Evolutionary conservation across 2,797 vertebrate genomes (phyloP).

Genomic region (Anisognathus igniventris): DNA sequence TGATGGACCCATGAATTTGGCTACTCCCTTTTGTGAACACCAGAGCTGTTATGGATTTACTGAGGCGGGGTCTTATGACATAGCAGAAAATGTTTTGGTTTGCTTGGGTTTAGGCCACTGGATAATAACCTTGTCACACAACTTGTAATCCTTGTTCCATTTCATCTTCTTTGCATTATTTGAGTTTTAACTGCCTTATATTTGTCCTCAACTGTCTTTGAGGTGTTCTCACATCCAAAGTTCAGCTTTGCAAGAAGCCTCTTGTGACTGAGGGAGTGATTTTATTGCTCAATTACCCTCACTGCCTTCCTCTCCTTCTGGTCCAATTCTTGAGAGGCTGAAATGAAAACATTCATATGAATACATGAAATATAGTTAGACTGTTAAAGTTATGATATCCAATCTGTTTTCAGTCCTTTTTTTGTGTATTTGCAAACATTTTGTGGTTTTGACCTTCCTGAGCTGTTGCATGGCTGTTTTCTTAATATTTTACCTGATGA

Average conservation of each 20-base stretch:
- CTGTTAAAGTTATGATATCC: not conserved
- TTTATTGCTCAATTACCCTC: not conserved
- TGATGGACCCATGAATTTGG: not conserved
- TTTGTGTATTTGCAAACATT: not conserved
- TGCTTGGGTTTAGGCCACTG: not conserved
- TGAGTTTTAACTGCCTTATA: not conserved
- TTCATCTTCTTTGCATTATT: not conserved
- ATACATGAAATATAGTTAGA: not conserved
- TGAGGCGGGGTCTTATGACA: not conserved
- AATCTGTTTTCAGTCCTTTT: not conserved
- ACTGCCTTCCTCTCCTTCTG: not conserved
- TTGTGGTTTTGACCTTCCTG: not conserved
- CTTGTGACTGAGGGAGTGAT: accelerated
- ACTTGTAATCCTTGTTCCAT: not conserved
- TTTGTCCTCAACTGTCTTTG: not conserved
- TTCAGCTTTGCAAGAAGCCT: not conserved
- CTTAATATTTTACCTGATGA: not conserved
- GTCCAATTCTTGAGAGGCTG: not conserved
- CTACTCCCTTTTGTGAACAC: not conserved
- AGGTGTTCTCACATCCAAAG: not conserved
- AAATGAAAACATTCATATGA: not conserved
- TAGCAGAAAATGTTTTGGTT: not conserved
- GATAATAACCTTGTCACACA: not conserved
- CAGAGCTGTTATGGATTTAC: not conserved
- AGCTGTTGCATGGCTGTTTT: not conserved